Evolutionary conservation across 2,888 invertebrate species (phyloP).

Genomic region (Troides helena): DNA sequence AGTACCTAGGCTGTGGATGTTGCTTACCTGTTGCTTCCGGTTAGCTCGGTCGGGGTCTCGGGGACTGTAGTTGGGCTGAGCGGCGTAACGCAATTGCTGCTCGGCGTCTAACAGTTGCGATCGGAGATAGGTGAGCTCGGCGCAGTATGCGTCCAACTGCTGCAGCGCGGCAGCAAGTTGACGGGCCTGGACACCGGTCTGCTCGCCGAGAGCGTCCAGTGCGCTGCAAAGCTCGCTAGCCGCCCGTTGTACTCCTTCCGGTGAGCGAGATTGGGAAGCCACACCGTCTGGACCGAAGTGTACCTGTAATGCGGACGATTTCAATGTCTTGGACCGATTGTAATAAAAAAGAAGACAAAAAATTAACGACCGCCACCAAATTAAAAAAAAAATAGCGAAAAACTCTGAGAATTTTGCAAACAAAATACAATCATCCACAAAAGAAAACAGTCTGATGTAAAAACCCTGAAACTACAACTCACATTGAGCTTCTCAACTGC

Average conservation of each 20-base stretch:
- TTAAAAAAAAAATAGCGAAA: not conserved
- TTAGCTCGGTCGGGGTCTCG: constrained; percentile 90
- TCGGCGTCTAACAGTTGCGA: constrained; percentile 92
- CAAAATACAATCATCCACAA: constrained; percentile 14
- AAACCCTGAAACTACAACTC: constrained; percentile 50
- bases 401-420: not conserved
- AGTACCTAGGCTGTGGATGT: constrained; percentile 15
- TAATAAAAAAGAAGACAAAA: constrained; percentile 1
- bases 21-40: constrained; percentile 93
- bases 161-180: constrained; percentile 87
- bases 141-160: constrained; percentile 93
- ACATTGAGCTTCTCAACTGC: constrained; percentile 95
- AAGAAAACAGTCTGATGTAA: not conserved
- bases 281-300: constrained; percentile 93
- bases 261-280: constrained; percentile 87
- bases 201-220: constrained; percentile 83
- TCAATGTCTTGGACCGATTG: constrained; percentile 9
- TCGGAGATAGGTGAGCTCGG: constrained; percentile 91
- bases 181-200: constrained; percentile 82
- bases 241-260: constrained; percentile 84
- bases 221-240: constrained; percentile 85
- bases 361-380: constrained; percentile 11
- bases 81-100: constrained; percentile 90
- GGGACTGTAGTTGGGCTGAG: constrained; percentile 91
- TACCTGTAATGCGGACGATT: constrained; percentile 77